phyloP scores from a whole-genome alignment of 2,888 invertebrate species.

The Calephelis perditalis region DNA sequence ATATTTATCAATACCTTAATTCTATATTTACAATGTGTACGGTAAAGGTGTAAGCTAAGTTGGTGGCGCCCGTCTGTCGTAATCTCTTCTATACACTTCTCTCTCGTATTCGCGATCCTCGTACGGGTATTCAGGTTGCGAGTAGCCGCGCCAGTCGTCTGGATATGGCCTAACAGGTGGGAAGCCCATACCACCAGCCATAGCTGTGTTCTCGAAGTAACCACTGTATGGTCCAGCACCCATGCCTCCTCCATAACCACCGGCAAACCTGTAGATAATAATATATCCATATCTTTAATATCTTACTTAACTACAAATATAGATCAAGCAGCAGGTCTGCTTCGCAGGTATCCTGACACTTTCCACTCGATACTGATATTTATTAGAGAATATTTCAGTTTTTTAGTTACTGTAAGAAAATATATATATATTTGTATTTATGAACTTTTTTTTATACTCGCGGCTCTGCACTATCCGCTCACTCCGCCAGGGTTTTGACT shows the following conservation, averaged over 20 bases:
- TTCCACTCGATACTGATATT: too few species aligned
- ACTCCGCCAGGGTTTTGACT: too few species aligned
- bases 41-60: constrained; percentile 50
- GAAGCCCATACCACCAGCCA: constrained; percentile 73
- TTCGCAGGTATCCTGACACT: too few species aligned
- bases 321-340: too few species aligned
- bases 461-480: too few species aligned
- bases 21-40: constrained; percentile 52
- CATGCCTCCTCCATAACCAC: constrained; percentile 35
- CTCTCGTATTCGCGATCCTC: constrained; percentile 75
- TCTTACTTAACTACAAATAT: not conserved
- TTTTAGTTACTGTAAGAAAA: too few species aligned
- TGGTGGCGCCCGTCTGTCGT: constrained; percentile 81
- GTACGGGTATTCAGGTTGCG: constrained; percentile 69
- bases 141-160: constrained; percentile 72
- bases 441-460: too few species aligned
- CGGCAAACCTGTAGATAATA: not conserved
- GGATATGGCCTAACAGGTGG: constrained; percentile 61
- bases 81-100: constrained; percentile 80
- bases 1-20: constrained; percentile 43
- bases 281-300: not conserved
- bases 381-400: too few species aligned
- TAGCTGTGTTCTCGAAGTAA: constrained; percentile 64
- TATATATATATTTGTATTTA: too few species aligned
- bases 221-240: constrained; percentile 57